phyloP scores from a whole-genome alignment of 2,113 vertebrate species.

The Himantopus leucocephalus region DNA sequence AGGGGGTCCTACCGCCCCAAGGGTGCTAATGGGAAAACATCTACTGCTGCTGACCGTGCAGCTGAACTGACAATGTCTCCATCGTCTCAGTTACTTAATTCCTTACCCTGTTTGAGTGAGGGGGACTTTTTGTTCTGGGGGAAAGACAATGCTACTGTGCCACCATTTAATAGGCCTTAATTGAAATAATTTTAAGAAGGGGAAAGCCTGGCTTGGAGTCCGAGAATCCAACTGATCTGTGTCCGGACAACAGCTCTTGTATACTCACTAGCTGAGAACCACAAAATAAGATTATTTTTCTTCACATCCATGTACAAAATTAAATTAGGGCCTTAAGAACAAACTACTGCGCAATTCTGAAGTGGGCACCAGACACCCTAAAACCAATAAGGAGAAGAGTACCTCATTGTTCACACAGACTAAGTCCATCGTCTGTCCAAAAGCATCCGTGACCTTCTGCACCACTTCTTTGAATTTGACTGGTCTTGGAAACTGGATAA shows the following conservation, averaged over 20 bases:
- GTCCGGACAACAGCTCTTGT: background rate
- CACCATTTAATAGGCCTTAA: background rate
- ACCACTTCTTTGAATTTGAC: constrained; percentile 86
- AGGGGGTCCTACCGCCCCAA: background rate
- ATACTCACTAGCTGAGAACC: background rate
- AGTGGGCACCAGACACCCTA: background rate
- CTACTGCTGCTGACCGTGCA: background rate
- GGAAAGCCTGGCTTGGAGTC: background rate
- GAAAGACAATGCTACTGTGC: background rate
- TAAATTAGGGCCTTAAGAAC: background rate
- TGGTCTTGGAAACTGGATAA: constrained; percentile 88
- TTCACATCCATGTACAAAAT: background rate
- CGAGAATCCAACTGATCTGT: background rate
- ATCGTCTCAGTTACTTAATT: background rate
- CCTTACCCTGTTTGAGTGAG: background rate
- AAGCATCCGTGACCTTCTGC: constrained; percentile 90
- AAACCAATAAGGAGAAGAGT: background rate
- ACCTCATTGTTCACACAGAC: constrained; percentile 88
- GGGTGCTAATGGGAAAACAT: background rate
- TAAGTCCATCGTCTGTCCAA: constrained; percentile 90
- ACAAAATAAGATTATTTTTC: background rate
- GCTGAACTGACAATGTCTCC: background rate
- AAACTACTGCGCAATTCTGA: background rate
- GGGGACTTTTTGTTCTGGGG: background rate
- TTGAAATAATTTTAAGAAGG: background rate